Evolutionary conservation across 2,888 invertebrate genomes (phyloP).

Genomic region (Pollenia griseotomentosa): DNA sequence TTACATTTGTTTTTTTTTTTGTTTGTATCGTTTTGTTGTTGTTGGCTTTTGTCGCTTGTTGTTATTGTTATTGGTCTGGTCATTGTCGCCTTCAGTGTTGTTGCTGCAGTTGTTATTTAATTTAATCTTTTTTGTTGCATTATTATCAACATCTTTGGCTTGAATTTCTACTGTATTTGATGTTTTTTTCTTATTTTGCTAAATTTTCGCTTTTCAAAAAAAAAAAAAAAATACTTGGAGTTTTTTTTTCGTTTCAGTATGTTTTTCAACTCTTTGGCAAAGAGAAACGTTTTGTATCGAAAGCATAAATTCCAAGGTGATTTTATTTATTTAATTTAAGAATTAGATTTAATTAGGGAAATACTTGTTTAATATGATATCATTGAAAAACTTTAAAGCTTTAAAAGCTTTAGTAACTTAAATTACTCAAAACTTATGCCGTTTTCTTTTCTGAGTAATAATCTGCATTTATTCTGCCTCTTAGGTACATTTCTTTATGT

Average conservation of each 20-base stretch:
- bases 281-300: slow-evolving; percentile 10
- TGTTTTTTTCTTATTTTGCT: slow-evolving; percentile 1
- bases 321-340: slow-evolving; percentile 5
- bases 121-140: slow-evolving; percentile 68
- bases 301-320: slow-evolving; percentile 33
- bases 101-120: slow-evolving; percentile 60
- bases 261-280: background rate
- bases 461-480: too few species aligned
- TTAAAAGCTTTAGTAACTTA: too few species aligned
- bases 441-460: too few species aligned
- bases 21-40: slow-evolving; percentile 10
- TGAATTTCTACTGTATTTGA: slow-evolving; percentile 54
- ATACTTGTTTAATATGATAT: background rate
- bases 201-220: slow-evolving; percentile 31
- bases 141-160: slow-evolving; percentile 66
- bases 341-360: background rate
- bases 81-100: slow-evolving; percentile 70
- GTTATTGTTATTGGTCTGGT: slow-evolving; percentile 60
- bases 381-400: background rate
- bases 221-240: slow-evolving; percentile 30
- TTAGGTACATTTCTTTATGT: too few species aligned
- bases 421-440: too few species aligned
- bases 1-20: slow-evolving; percentile 10
- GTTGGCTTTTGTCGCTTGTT: slow-evolving; percentile 25
- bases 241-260: slow-evolving; percentile 19